Percentiles rank a stretch among this genome's conserved stretches.
Conservation (phyloP, 2,113 vertebrate species). For the Glareola pratincola region DNA sequence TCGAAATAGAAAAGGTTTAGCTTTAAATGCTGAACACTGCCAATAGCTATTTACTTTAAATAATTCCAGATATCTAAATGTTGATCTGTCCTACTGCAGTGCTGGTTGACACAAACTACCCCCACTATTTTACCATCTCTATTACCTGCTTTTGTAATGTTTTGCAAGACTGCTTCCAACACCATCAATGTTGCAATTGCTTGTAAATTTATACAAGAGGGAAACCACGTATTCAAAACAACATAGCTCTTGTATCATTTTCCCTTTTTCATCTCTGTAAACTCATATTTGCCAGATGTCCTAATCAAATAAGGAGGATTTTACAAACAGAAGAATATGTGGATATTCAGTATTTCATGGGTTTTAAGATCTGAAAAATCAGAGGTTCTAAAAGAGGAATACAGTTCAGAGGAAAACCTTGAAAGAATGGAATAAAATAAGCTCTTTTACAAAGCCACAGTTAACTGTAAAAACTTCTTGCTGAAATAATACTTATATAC, state of each 20-base stretch:
- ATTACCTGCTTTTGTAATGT: background rate
- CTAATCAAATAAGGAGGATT: background rate
- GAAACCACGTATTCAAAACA: background rate
- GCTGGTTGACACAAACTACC: background rate
- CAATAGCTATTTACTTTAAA: background rate
- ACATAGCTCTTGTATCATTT: background rate
- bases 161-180: background rate
- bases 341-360: background rate
- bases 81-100: background rate
- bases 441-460: background rate
- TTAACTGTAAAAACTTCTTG: background rate
- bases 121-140: background rate
- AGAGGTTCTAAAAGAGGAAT: background rate
- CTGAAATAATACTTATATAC: background rate
- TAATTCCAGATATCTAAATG: background rate
- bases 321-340: background rate
- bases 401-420: background rate
- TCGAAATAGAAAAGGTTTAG: background rate
- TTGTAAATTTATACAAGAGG: background rate
- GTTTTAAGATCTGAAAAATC: background rate
- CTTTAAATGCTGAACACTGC: background rate
- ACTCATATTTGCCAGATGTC: background rate
- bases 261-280: background rate
- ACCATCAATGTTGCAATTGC: background rate
- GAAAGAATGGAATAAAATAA: background rate